Base-by-base conservation (phyloP, 2,888 invertebrate genomes). In the Caenorhabditis wallacei region DNA sequence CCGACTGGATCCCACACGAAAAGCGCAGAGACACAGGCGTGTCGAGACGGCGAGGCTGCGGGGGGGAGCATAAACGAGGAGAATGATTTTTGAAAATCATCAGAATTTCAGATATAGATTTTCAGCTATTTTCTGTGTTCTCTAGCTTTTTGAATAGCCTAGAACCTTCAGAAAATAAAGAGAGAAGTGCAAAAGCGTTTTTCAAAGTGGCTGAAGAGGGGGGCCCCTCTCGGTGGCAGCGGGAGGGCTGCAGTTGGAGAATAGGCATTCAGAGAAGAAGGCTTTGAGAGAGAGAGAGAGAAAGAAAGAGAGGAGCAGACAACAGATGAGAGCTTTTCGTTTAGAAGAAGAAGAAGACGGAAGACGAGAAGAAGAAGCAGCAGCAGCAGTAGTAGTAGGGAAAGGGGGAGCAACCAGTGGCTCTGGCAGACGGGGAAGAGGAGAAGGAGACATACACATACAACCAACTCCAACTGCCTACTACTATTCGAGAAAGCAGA, bases 401-500 rank as follows among this genome's bases (percentile, higher is more conserved):
- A n/a, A n/a, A n/a, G n/a, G n/a, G n/a, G n/a, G n/a, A n/a, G n/a
- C n/a, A n/a, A n/a, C n/a, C n/a, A n/a, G n/a, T n/a, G n/a, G n/a
- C n/a, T n/a, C n/a, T n/a, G n/a, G n/a, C n/a, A n/a, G 30, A 30
- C 30, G 30, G 30, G 8, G 8, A 8, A 30, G 30, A 30, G 30
- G 30, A 30, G 8, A 8, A 30, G 30, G 30, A 30, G 30, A 30
- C 3, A 30, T 5, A 8, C 30, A 30, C 30, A 30, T 8, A 30
- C 30, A 30, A n/a, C 70, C 70, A 70, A 70, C 57, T 48, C 68
- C 68, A 48, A 53, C 51, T 57, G 76, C 61, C 69, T 69, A 68
- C 68, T 76, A 76, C 76, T 76, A 68, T 59, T 75, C n/a, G n/a
- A n/a, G n/a, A n/a, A n/a, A n/a, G n/a, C n/a, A 30, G 30, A 30